A percentile compares a stretch with the other conserved stretches of the same genome.
These are phyloP conservation scores for Troilus luridus DNA, from an alignment of 2,888 invertebrate species.

Conservation along the genomic window DNA sequence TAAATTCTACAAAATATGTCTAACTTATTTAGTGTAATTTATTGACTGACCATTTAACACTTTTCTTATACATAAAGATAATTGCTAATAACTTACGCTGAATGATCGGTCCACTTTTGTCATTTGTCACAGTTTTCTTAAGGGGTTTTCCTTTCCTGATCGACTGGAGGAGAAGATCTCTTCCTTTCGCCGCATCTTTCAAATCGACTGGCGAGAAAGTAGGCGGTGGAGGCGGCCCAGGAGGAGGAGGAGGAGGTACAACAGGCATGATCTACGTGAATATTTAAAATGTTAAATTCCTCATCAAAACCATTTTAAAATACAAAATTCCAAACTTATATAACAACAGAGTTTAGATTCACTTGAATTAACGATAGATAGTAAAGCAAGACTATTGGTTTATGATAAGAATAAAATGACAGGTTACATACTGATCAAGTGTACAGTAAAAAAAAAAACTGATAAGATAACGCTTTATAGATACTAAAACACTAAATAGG, in stretches of 20 bases:
- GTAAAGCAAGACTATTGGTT: not conserved
- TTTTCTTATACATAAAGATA: too few species aligned
- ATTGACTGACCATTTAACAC: too few species aligned
- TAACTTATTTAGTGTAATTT: too few species aligned
- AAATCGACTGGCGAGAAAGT: slow-evolving; percentile 73
- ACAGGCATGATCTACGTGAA: slow-evolving; percentile 59
- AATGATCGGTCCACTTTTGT: slow-evolving; percentile 87
- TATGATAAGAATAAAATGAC: slow-evolving; percentile 33
- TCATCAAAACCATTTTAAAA: not conserved
- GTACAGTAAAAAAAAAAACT: not conserved
- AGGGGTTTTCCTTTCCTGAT: slow-evolving; percentile 86
- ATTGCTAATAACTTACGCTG: slow-evolving; percentile 73
- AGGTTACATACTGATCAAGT: not conserved
- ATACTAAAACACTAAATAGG: not conserved
- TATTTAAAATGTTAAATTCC: not conserved
- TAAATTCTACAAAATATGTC: too few species aligned
- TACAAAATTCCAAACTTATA: not conserved
- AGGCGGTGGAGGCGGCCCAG: slow-evolving; percentile 69
- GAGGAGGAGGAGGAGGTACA: slow-evolving; percentile 64
- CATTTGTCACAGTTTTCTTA: slow-evolving; percentile 90
- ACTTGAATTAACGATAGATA: not conserved
- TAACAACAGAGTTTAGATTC: not conserved
- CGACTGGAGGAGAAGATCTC: slow-evolving; percentile 82
- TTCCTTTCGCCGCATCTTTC: slow-evolving; percentile 67
- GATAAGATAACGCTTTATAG: slow-evolving; percentile 21